Evolutionary conservation across 2,888 invertebrate species (phyloP).

Genomic region (Hetaerina titia): DNA sequence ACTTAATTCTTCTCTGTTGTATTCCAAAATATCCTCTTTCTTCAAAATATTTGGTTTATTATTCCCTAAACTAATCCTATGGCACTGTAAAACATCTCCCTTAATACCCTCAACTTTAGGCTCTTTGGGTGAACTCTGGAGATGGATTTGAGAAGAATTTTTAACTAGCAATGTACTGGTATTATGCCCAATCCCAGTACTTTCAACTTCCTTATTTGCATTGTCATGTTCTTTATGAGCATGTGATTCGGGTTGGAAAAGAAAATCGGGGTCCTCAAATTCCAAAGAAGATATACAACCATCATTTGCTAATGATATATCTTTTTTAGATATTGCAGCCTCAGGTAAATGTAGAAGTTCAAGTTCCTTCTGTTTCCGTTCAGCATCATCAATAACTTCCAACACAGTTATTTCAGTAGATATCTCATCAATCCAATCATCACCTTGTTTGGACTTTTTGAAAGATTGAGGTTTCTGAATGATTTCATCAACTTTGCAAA

Average conservation of each 20-base stretch:
- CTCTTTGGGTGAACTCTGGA: neutral
- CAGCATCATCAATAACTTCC: neutral
- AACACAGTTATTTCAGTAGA: neutral
- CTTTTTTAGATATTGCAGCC: neutral
- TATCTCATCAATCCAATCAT: conserved; percentile 6
- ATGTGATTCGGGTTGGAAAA: neutral
- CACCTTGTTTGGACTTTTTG: neutral
- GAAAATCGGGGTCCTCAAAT: neutral
- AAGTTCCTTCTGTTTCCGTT: neutral
- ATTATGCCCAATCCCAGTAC: neutral
- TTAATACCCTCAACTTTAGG: neutral
- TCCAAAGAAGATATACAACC: neutral
- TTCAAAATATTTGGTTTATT: neutral
- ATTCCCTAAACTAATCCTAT: neutral
- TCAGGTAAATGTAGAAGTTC: neutral
- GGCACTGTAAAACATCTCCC: neutral
- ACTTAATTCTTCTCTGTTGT: neutral
- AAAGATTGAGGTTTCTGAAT: neutral
- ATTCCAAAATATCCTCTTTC: neutral
- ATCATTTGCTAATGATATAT: neutral
- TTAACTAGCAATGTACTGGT: neutral
- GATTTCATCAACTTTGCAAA: neutral
- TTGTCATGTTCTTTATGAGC: neutral
- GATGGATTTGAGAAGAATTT: neutral
- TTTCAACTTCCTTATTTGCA: neutral